These are phyloP conservation scores for Amorpha juglandis DNA, from an alignment of 2,888 invertebrate genomes.

Conservation along the genomic window DNA sequence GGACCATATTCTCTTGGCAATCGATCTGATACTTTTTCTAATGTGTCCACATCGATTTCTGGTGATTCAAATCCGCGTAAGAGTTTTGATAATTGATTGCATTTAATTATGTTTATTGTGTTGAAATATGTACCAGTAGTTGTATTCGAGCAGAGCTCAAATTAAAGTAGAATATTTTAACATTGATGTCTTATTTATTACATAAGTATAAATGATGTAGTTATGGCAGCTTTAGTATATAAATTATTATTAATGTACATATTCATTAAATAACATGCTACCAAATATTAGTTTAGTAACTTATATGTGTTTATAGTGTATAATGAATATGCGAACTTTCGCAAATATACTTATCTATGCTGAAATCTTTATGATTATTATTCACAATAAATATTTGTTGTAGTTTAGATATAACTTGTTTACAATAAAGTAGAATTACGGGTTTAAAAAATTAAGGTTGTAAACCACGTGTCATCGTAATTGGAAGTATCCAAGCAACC, in stretches of 20 bases:
- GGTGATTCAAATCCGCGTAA: conserved; percentile 34
- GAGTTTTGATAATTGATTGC: not conserved
- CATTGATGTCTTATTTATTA: not conserved
- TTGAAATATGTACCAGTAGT: not conserved
- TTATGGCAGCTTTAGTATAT: not conserved
- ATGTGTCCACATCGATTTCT: conserved; percentile 34
- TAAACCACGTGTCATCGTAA: too few relatives aligned
- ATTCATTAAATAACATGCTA: not conserved
- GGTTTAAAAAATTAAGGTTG: too few relatives aligned
- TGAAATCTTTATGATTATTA: not conserved
- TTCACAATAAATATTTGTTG: not conserved
- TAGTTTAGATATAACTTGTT: not conserved
- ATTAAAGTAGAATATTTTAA: not conserved
- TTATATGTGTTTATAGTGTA: not conserved
- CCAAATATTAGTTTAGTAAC: not conserved
- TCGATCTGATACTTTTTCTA: conserved; percentile 36
- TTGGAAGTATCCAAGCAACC: too few relatives aligned
- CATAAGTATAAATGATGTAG: not conserved
- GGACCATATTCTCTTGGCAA: conserved; percentile 39
- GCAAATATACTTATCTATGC: not conserved
- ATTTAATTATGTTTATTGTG: not conserved
- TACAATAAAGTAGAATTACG: too few relatives aligned
- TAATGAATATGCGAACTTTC: not conserved
- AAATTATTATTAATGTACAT: not conserved
- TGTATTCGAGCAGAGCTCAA: conserved; percentile 11